These are phyloP conservation scores for Microcebus tavaratra DNA, from an alignment of 2,113 vertebrate species.

Conservation along the genomic window DNA sequence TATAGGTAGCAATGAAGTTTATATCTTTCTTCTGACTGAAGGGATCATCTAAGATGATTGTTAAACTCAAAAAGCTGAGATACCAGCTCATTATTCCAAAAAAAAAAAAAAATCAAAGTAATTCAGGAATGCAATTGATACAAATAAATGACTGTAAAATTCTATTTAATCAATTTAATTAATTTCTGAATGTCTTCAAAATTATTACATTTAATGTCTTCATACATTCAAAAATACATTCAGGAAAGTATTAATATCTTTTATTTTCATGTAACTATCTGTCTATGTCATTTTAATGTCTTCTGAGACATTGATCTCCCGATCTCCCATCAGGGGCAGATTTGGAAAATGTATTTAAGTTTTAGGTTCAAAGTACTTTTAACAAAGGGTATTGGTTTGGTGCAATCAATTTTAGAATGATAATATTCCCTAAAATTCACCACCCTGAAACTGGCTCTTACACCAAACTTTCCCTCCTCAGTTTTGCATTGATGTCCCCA, in stretches of 20 bases:
- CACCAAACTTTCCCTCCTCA: background rate
- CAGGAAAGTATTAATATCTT: background rate
- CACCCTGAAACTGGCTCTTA: background rate
- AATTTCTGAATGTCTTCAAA: background rate
- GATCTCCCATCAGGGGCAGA: background rate
- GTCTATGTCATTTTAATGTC: background rate
- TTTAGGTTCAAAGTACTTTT: background rate
- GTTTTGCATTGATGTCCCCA: background rate
- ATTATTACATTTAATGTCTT: background rate
- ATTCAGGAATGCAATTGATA: background rate
- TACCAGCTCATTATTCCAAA: background rate
- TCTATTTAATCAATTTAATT: background rate
- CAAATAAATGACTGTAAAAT: background rate
- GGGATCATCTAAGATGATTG: background rate
- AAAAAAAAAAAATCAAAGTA: background rate
- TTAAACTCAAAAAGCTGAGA: background rate
- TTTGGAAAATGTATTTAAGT: background rate
- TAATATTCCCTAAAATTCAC: slow-evolving; percentile 35
- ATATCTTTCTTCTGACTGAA: background rate
- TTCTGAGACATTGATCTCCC: background rate
- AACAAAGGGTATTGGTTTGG: background rate
- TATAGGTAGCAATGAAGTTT: background rate
- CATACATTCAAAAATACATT: background rate
- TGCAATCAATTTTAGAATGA: background rate
- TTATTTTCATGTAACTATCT: background rate